These are phyloP conservation scores for Columbina picui DNA, from an alignment of 2,113 vertebrate genomes.

Conservation along the genomic window DNA sequence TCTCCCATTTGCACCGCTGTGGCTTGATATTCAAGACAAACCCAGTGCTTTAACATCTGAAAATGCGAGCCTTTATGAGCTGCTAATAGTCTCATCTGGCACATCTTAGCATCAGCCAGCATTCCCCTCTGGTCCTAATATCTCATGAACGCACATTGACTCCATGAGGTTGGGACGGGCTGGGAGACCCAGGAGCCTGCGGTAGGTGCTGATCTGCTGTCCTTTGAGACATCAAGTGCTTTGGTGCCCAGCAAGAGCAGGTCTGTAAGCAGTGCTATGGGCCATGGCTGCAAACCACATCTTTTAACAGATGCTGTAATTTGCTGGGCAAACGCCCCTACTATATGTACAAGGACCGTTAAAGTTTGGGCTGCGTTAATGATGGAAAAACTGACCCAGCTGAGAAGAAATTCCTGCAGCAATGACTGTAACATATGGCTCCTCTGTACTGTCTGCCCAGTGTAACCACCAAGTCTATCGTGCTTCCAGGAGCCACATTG, in stretches of 20 bases:
- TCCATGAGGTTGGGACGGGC: background rate
- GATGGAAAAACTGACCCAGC: background rate
- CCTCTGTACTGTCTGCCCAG: background rate
- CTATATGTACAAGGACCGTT: background rate
- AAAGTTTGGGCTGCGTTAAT: background rate
- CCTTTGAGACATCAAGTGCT: background rate
- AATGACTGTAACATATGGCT: background rate
- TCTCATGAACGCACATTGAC: background rate
- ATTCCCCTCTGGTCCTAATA: background rate
- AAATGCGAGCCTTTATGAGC: background rate
- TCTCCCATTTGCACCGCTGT: background rate
- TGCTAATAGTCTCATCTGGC: background rate
- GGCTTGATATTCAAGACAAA: background rate
- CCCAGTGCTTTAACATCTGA: background rate
- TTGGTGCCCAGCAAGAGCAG: background rate
- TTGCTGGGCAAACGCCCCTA: background rate
- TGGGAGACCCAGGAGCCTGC: background rate
- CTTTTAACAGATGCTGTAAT: background rate
- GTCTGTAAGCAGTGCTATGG: background rate
- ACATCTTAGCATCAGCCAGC: background rate
- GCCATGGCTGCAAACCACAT: background rate
- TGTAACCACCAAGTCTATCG: background rate
- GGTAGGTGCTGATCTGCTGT: background rate
- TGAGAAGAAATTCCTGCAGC: constrained; percentile 5
- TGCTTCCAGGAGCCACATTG: background rate